phyloP scores from a whole-genome alignment of 1,140 invertebrate species.

The Cherax quadricarinatus region DNA sequence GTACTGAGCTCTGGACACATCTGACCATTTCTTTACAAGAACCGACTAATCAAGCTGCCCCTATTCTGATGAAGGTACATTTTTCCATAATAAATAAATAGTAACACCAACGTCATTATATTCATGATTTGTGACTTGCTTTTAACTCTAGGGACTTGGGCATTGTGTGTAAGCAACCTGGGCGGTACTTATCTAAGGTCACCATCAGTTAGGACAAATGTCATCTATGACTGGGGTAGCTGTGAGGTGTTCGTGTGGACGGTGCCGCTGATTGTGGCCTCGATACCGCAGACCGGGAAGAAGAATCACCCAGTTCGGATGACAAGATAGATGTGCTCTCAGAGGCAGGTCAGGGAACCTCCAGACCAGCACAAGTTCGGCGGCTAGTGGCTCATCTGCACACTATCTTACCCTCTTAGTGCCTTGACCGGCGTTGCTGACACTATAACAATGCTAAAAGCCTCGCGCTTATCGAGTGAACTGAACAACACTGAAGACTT shows the following conservation, averaged over 20 bases:
- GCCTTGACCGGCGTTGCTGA: background rate
- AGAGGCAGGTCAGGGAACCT: background rate
- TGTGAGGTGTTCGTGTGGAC: background rate
- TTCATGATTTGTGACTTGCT: no score
- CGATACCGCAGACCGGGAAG: background rate
- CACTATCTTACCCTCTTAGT: no score
- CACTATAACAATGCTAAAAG: background rate
- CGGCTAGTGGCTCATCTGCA: background rate
- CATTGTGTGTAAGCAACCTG: background rate
- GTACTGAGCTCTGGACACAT: no score
- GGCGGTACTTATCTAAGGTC: background rate
- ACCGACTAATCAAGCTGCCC: no score
- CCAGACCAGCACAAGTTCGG: background rate
- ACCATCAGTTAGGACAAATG: background rate
- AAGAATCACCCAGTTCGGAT: background rate
- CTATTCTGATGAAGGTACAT: no score
- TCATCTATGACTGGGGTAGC: background rate
- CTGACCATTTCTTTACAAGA: no score
- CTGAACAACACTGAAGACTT: background rate
- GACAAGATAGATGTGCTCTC: background rate
- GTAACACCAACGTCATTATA: no score
- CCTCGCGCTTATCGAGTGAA: background rate
- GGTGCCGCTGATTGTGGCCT: background rate
- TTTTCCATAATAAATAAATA: no score
- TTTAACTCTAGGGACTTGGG: background rate